Conservation (phyloP, 2,113 vertebrate genomes). For the Panthera uncia region DNA sequence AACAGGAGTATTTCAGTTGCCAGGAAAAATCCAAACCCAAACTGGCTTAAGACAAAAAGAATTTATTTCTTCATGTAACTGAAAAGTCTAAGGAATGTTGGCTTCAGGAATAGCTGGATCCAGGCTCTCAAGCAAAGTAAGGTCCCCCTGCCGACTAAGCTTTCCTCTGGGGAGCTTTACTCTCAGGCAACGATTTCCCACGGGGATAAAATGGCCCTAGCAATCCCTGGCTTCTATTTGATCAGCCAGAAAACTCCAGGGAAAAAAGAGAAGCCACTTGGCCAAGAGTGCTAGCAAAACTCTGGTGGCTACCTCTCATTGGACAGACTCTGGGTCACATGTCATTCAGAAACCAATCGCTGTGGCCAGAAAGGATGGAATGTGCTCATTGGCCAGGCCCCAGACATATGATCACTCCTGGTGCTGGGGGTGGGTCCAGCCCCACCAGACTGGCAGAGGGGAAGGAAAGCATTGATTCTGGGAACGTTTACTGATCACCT, state of each 20-base stretch:
- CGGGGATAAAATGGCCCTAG: not conserved
- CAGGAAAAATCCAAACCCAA: not conserved
- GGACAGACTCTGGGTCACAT: not conserved
- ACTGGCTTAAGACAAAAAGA: not conserved
- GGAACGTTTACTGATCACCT: not conserved
- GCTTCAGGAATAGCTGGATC: conserved; percentile 5
- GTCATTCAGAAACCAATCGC: not conserved
- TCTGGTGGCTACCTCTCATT: not conserved
- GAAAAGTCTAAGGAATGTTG: not conserved
- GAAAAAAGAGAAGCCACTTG: not conserved
- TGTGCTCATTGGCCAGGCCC: not conserved
- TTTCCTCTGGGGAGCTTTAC: not conserved
- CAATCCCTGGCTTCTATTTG: not conserved
- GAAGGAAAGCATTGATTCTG: not conserved
- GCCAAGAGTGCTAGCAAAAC: not conserved
- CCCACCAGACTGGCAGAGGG: not conserved
- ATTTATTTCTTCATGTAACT: not conserved
- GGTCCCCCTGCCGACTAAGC: not conserved
- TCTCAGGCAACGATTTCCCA: not conserved
- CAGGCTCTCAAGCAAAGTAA: not conserved
- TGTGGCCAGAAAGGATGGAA: not conserved
- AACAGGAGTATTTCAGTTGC: not conserved
- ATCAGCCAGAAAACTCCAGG: not conserved
- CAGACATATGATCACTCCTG: not conserved
- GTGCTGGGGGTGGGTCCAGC: not conserved